Percentiles rank a stretch among this genome's conserved stretches.
These are phyloP conservation scores for Vanessa atalanta DNA, from an alignment of 1,140 invertebrate species.

Conservation along the genomic window DNA sequence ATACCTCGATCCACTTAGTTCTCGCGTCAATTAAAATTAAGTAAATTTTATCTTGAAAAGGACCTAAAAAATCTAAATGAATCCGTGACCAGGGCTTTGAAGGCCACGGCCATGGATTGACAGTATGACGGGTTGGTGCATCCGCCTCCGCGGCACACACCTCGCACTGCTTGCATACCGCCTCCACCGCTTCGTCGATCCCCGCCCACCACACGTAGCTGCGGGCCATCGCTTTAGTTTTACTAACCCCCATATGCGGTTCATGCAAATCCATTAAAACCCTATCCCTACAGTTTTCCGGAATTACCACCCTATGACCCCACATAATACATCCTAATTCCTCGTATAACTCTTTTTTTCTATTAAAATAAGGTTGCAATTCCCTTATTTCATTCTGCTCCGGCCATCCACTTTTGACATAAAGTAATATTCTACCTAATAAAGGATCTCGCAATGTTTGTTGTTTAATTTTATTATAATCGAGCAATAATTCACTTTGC, in stretches of 20 bases:
- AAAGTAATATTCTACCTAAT: not conserved
- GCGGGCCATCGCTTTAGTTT: conserved; percentile 53
- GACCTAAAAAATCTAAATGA: too few relatives aligned
- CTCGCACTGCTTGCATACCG: conserved; percentile 10
- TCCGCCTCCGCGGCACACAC: conserved; percentile 10
- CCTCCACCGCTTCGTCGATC: conserved; percentile 50
- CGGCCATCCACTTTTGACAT: conserved; percentile 36
- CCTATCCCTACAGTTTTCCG: conserved; percentile 22
- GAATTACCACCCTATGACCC: conserved; percentile 31
- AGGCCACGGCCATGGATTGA: too few relatives aligned
- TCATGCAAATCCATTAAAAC: conserved; percentile 33
- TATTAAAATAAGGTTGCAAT: conserved; percentile 13
- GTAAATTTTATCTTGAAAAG: too few relatives aligned
- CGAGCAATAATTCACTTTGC: conserved; percentile 20
- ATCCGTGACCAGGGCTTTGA: too few relatives aligned
- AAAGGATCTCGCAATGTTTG: conserved; percentile 21
- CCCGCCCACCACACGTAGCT: conserved; percentile 74
- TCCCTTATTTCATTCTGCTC: conserved; percentile 4
- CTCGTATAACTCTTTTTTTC: conserved; percentile 33
- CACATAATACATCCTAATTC: conserved; percentile 39
- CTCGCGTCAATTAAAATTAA: not conserved
- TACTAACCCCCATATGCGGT: conserved; percentile 59
- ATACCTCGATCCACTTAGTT: conserved; percentile 9
- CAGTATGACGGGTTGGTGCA: not conserved
- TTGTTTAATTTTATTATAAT: conserved; percentile 43